A percentile compares a stretch with the other conserved stretches of the same genome.
Evolutionary conservation across 2,888 invertebrate genomes (phyloP).

Genomic region (Hecatera dysodea): DNA sequence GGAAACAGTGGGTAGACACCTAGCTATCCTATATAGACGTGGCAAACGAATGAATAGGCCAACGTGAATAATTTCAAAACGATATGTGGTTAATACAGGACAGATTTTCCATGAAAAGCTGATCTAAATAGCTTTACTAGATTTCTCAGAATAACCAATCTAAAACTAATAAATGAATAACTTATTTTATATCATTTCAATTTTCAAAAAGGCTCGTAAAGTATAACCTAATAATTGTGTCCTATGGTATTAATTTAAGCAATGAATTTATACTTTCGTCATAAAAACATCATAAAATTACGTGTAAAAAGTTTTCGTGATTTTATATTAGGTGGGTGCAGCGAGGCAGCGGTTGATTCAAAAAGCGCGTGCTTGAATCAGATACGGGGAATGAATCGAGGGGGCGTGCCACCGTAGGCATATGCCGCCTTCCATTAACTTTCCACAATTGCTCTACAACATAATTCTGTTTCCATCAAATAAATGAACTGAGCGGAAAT

Average conservation of each 20-base stretch:
- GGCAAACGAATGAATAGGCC: slow-evolving; percentile 14
- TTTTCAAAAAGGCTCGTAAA: not conserved
- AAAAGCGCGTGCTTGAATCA: slow-evolving; percentile 82
- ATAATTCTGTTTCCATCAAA: slow-evolving; percentile 81
- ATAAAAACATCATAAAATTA: slow-evolving; percentile 62
- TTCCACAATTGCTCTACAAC: slow-evolving; percentile 76
- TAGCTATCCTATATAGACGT: slow-evolving; percentile 11
- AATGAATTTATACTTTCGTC: slow-evolving; percentile 21
- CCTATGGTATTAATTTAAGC: slow-evolving; percentile 29
- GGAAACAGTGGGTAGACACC: slow-evolving; percentile 37
- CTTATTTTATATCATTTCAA: not conserved
- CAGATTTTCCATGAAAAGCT: not conserved
- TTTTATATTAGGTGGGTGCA: slow-evolving; percentile 71
- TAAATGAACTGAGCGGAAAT: slow-evolving; percentile 81
- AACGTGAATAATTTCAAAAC: slow-evolving; percentile 23
- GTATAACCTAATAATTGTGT: slow-evolving; percentile 7
- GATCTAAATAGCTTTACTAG: not conserved
- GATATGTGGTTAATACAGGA: not conserved
- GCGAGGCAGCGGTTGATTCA: slow-evolving; percentile 74
- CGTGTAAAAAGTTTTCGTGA: slow-evolving; percentile 68
- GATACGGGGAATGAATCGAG: slow-evolving; percentile 77
- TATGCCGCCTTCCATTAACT: slow-evolving; percentile 73
- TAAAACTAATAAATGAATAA: not conserved
- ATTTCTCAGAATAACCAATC: not conserved
- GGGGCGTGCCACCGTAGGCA: slow-evolving; percentile 67